phyloP scores from a whole-genome alignment of 2,888 invertebrate species.

The Nesidiocoris tenuis region DNA sequence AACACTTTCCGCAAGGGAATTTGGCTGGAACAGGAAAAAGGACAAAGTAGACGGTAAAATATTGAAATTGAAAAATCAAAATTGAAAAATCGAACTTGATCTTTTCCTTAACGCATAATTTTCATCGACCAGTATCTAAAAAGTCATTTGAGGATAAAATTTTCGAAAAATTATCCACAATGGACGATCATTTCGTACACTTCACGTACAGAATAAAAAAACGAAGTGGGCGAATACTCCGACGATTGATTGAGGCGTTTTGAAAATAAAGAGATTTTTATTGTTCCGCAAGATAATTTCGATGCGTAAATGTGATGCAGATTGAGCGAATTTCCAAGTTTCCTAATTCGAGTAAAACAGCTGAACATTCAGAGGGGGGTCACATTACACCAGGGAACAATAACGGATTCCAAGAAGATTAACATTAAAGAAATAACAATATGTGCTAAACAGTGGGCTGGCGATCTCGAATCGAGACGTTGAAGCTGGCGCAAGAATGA shows the following conservation, averaged over 20 bases:
- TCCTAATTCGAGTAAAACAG: background rate
- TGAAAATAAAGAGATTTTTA: background rate
- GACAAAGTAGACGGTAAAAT: too few species aligned
- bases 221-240: too few species aligned
- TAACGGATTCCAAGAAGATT: too few species aligned
- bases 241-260: too few species aligned
- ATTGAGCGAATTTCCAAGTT: background rate
- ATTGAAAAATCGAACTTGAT: too few species aligned
- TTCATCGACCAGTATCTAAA: too few species aligned
- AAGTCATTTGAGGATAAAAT: too few species aligned
- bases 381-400: background rate
- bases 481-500: too few species aligned
- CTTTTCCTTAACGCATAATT: too few species aligned
- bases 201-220: background rate
- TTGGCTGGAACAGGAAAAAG: background rate
- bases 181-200: slow-evolving; percentile 4
- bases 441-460: background rate
- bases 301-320: background rate
- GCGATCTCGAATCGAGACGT: too few species aligned
- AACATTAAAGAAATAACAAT: background rate
- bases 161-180: slow-evolving; percentile 3
- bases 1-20: background rate
- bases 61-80: too few species aligned
- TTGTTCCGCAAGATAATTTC: background rate
- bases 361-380: background rate